phyloP scores from a whole-genome alignment of 2,888 invertebrate genomes.

The Protodeltote pygarga region DNA sequence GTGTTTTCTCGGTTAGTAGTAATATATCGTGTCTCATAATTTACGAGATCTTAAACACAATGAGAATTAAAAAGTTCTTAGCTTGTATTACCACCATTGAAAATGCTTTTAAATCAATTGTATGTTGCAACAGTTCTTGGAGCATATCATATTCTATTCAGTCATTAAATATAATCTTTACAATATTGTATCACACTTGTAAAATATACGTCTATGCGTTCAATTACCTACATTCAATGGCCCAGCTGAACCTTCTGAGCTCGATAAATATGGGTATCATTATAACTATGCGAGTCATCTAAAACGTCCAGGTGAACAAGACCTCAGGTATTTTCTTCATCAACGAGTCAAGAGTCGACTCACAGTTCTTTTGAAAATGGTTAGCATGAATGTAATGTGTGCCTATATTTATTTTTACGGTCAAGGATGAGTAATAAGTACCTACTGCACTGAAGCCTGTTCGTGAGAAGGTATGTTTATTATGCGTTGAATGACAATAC shows the following conservation, averaged over 20 bases:
- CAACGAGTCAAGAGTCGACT: constrained; percentile 16
- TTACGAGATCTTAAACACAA: constrained; percentile 26
- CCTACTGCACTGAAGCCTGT: constrained; percentile 37
- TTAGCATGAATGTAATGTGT: constrained; percentile 32
- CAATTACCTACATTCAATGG: constrained; percentile 15
- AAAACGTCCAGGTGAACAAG: constrained; percentile 39
- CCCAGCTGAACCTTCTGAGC: constrained; percentile 4
- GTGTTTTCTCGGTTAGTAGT: constrained; percentile 28
- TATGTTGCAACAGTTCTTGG: neutral
- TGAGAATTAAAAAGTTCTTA: constrained; percentile 12
- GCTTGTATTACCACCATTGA: constrained; percentile 7
- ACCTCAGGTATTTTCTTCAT: constrained; percentile 30
- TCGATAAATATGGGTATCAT: constrained; percentile 46
- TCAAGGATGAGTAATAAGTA: constrained; percentile 69
- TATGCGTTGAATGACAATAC: constrained; percentile 54
- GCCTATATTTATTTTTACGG: constrained; percentile 64
- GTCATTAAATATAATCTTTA: neutral
- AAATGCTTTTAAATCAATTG: constrained; percentile 4
- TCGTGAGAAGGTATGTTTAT: constrained; percentile 63
- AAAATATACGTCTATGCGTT: neutral
- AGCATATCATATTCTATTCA: neutral
- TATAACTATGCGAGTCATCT: constrained; percentile 54
- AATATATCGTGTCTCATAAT: constrained; percentile 17
- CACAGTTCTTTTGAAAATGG: constrained; percentile 46
- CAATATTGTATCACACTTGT: too few relatives aligned